These are phyloP conservation scores for Drosophila neocordata DNA, from an alignment of 1,140 invertebrate genomes.

Conservation along the genomic window DNA sequence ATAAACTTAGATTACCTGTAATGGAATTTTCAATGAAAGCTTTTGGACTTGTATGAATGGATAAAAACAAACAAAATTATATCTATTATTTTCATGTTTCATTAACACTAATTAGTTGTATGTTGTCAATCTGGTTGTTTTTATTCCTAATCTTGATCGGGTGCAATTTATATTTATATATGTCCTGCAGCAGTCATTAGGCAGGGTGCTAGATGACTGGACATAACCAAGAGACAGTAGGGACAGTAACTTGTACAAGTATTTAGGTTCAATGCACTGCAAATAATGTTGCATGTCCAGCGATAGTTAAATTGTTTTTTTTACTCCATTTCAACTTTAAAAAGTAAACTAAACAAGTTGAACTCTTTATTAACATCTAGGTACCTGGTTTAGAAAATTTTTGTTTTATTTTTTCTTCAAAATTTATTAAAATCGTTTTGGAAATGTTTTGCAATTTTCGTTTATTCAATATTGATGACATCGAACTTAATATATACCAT, in stretches of 20 bases:
- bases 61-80: neutral
- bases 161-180: conserved; percentile 17
- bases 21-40: conserved; percentile 19
- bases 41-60: neutral
- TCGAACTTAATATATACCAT: conserved; percentile 36
- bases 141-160: conserved; percentile 56
- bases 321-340: neutral
- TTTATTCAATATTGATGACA: conserved; percentile 20
- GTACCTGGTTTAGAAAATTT: neutral
- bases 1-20: conserved; percentile 62
- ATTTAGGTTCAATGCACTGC: conserved; percentile 56
- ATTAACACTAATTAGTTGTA: conserved; percentile 60
- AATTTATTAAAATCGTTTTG: neutral
- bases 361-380: neutral
- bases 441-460: conserved; percentile 28
- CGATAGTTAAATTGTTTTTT: conserved; percentile 48
- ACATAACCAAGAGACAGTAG: conserved; percentile 35
- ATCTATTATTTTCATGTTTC: conserved; percentile 30
- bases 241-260: conserved; percentile 47
- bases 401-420: neutral
- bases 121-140: conserved; percentile 43
- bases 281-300: conserved; percentile 49
- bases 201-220: neutral
- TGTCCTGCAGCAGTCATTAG: conserved; percentile 35
- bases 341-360: neutral